A percentile compares a stretch with the other conserved stretches of the same genome.
Evolutionary conservation across 2,888 invertebrate species (phyloP).

Genomic region (Cabera pusaria): DNA sequence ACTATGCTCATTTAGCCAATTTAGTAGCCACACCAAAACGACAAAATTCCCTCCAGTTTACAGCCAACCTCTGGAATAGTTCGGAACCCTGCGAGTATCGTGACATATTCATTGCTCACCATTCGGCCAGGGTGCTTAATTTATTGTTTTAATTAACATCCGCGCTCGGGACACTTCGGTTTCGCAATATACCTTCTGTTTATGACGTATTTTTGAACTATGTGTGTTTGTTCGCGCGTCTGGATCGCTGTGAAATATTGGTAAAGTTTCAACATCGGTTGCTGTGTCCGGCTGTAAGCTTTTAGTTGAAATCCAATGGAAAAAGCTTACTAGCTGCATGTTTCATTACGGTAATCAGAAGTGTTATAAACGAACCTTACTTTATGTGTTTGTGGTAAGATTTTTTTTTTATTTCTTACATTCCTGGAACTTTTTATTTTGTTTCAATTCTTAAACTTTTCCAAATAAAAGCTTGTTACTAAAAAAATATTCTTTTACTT

Average conservation of each 20-base stretch:
- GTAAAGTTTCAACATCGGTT: conserved; percentile 8
- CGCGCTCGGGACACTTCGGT: conserved; percentile 54
- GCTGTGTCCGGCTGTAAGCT: conserved; percentile 1
- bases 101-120: conserved; percentile 69
- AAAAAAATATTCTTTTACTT: no score
- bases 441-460: no score
- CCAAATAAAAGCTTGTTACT: no score
- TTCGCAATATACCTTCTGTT: conserved; percentile 52
- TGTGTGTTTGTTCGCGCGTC: conserved; percentile 17
- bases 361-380: no score
- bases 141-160: conserved; percentile 73
- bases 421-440: no score
- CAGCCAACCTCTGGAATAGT: conserved; percentile 59
- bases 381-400: no score
- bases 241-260: conserved; percentile 16
- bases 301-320: no score
- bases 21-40: conserved; percentile 52
- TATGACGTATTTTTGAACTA: conserved; percentile 58
- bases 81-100: conserved; percentile 59
- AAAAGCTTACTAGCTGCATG: no score
- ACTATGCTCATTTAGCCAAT: no score
- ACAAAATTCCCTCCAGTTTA: conserved; percentile 66
- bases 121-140: conserved; percentile 51
- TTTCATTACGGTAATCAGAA: no score
- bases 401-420: no score